phyloP scores from a whole-genome alignment of 2,888 invertebrate genomes.

The Ormia ochracea region DNA sequence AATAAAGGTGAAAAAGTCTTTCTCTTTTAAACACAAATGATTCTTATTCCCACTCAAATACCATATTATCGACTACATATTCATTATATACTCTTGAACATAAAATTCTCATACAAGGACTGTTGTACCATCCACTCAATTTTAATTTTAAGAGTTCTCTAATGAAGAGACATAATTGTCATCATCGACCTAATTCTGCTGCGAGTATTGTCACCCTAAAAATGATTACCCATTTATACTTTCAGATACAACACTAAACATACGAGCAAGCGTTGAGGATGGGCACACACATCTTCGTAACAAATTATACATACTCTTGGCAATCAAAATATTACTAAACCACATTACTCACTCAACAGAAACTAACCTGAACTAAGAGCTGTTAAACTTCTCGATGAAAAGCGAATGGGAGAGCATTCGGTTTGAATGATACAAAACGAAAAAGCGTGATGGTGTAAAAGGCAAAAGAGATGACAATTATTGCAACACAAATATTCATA shows the following conservation, averaged over 20 bases:
- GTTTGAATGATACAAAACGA: slow-evolving; percentile 6
- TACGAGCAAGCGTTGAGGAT: slow-evolving; percentile 1
- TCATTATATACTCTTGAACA: not conserved
- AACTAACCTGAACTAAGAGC: slow-evolving; percentile 38
- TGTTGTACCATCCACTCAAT: not conserved
- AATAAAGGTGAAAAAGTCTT: not conserved
- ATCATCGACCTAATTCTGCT: not conserved
- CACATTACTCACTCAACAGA: slow-evolving; percentile 24
- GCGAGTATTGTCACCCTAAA: slow-evolving; percentile 52
- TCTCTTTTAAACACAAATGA: not conserved
- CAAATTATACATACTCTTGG: not conserved
- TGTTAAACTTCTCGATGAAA: slow-evolving; percentile 11
- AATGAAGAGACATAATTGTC: slow-evolving; percentile 8
- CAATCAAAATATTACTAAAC: not conserved
- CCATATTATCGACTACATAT: not conserved
- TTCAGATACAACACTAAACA: not conserved
- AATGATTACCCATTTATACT: slow-evolving; percentile 4
- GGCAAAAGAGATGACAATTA: slow-evolving; percentile 62
- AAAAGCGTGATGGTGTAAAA: slow-evolving; percentile 33
- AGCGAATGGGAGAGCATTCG: not conserved
- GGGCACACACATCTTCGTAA: not conserved
- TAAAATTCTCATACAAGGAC: not conserved
- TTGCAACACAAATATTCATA: slow-evolving; percentile 38
- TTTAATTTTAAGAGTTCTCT: not conserved
- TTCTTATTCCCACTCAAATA: not conserved